Conservation (phyloP, 1,140 invertebrate genomes). For the Philopotamus ludificatus region DNA sequence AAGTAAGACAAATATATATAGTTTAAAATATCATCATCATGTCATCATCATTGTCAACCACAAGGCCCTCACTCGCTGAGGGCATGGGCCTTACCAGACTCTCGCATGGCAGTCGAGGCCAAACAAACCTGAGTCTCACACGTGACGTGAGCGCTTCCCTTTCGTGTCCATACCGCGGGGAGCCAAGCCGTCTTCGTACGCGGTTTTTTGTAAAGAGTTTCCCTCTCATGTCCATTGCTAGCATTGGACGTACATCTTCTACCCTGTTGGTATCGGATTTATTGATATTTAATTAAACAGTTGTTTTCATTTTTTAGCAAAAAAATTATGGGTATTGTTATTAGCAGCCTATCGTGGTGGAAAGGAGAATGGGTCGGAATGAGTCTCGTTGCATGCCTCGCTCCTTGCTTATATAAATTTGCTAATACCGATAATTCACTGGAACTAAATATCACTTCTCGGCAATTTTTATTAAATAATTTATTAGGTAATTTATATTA, state of each 20-base stretch:
- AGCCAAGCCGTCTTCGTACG: too few relatives aligned
- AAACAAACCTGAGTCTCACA: too few relatives aligned
- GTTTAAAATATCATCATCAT: too few relatives aligned
- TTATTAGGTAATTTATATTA: conserved; percentile 20
- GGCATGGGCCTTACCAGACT: too few relatives aligned
- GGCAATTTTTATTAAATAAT: background rate
- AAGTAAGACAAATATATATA: conserved; percentile 1
- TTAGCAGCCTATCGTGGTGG: conserved; percentile 61
- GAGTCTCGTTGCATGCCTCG: conserved; percentile 57
- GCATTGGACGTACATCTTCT: too few relatives aligned
- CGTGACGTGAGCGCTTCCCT: too few relatives aligned
- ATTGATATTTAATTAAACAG: background rate
- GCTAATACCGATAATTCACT: background rate
- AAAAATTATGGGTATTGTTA: conserved; percentile 55
- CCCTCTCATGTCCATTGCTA: too few relatives aligned
- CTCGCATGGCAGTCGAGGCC: too few relatives aligned
- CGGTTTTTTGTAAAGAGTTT: too few relatives aligned
- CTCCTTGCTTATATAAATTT: conserved; percentile 37
- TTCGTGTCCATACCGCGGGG: too few relatives aligned
- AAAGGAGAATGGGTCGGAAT: conserved; percentile 63
- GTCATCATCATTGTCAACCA: background rate
- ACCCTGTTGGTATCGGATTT: background rate
- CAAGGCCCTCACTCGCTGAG: too few relatives aligned
- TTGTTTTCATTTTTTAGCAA: conserved; percentile 38
- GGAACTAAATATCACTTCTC: background rate